phyloP scores from a whole-genome alignment of 2,113 vertebrate species.

The Garra rufa region DNA sequence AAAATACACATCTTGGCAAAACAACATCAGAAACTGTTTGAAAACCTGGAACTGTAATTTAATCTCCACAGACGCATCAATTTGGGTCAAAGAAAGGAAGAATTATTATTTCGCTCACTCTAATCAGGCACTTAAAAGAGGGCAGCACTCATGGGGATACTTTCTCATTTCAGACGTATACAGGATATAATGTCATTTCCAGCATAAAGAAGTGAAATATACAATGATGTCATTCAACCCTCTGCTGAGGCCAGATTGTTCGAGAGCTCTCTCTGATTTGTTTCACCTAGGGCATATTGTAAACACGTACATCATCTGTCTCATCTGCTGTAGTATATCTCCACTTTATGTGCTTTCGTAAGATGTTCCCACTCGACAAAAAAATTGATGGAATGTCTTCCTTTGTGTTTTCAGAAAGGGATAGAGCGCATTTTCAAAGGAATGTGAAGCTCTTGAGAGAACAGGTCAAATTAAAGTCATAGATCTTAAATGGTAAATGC shows the following conservation, averaged over 20 bases:
- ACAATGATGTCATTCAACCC: slow-evolving; percentile 9
- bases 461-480: slow-evolving; percentile 27
- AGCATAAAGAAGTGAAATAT: slow-evolving; percentile 17
- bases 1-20: slow-evolving; percentile 18
- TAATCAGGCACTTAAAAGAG: background rate
- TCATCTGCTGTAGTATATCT: slow-evolving; percentile 18
- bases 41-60: slow-evolving; percentile 20
- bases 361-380: background rate
- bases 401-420: background rate
- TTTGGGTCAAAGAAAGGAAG: background rate
- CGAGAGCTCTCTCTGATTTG: background rate
- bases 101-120: background rate
- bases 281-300: background rate
- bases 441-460: slow-evolving; percentile 9
- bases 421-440: slow-evolving; percentile 22
- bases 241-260: background rate
- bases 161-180: slow-evolving; percentile 1
- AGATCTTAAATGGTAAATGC: slow-evolving; percentile 3
- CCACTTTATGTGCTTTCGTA: background rate
- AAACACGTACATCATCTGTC: slow-evolving; percentile 31
- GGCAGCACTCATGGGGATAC: background rate
- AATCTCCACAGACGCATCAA: background rate
- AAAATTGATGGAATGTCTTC: slow-evolving; percentile 8
- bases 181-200: slow-evolving; percentile 6
- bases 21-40: slow-evolving; percentile 1